Base-by-base conservation (phyloP, 2,113 vertebrate species). In the Mastomys coucha region DNA sequence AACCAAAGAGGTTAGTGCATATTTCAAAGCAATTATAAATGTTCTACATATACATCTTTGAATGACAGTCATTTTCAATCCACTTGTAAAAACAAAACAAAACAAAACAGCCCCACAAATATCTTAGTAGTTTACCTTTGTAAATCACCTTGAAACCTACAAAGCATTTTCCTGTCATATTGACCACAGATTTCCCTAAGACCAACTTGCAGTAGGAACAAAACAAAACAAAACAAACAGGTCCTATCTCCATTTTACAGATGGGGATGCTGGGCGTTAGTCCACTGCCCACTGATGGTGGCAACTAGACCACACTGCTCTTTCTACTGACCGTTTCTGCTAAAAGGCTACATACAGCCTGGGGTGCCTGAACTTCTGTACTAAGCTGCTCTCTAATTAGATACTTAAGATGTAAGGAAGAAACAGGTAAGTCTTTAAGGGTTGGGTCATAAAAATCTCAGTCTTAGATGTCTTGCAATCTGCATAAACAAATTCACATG, bases 1-100 rank as follows among this genome's bases (percentile, higher is more conserved):
- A 98, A 98, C 95, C 91, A 96, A 82, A 91, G 76, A 98, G 95
- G n/a, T 98, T 92, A 98, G 95, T 96, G 96, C 91, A 96, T 10
- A 90, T 85, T 96, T 98, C 94, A 94, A 89, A 98, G 95, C 58
- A 85, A 89, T 96, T 78, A 84, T 63, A 70, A 81, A 94, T 82
- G 89, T 70, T 82, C 13, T 63, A 96, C 73, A 96, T 92, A 95
- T 13, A 95, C 14, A 90, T 78, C 81, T 91, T 80, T 89, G 91
- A 91, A 92, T 88, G 86, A 90, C 11, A 94, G 91, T 97, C 84
- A 96, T 91, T 94, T 82, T 94, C 76, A 94, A 96, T 94, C 56
- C 36, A 87, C 53, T 77, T 65, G 10, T 88, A 72, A 11, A 63
- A 67, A 91, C 53, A 65, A 93, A 84, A 80, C 20, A 56, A 80